Percentiles rank a stretch among this genome's conserved stretches.
Evolutionary conservation across 2,888 invertebrate species (phyloP).

Genomic region (Gryllus longicercus): DNA sequence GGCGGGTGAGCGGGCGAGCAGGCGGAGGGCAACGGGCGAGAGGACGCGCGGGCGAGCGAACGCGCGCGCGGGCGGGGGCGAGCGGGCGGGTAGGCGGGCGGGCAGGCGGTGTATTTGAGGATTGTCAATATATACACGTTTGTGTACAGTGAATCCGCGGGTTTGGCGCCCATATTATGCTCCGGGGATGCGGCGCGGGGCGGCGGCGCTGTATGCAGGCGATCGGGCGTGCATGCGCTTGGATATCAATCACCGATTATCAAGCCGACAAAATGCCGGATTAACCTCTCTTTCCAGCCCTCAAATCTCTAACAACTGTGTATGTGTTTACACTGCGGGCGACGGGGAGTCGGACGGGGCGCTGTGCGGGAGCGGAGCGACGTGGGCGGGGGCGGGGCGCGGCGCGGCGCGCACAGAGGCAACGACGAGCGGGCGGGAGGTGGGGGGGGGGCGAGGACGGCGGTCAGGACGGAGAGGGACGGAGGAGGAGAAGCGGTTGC

Average conservation of each 20-base stretch:
- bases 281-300: slow-evolving; percentile 32
- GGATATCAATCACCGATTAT: slow-evolving; percentile 36
- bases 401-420: too few species aligned
- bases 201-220: slow-evolving; percentile 19
- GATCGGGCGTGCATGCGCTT: slow-evolving; percentile 32
- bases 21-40: too few species aligned
- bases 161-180: slow-evolving; percentile 19
- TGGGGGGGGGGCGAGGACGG: too few species aligned
- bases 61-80: too few species aligned
- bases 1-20: too few species aligned
- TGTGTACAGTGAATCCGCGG: neutral
- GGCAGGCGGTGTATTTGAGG: slow-evolving; percentile 3
- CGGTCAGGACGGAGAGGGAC: too few species aligned
- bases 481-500: neutral
- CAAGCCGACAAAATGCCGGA: slow-evolving; percentile 36
- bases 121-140: slow-evolving; percentile 20
- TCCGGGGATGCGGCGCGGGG: neutral
- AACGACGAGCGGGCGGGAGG: too few species aligned
- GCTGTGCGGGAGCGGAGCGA: too few species aligned
- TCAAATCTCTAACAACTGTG: slow-evolving; percentile 27
- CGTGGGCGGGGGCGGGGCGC: too few species aligned
- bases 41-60: too few species aligned
- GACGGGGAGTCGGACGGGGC: too few species aligned
- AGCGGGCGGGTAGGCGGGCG: neutral
- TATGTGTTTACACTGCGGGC: slow-evolving; percentile 6